Evolutionary conservation across 92 coral and sea anemone genomes (phyloP).

Genomic region (Scolanthus callimorphus): DNA sequence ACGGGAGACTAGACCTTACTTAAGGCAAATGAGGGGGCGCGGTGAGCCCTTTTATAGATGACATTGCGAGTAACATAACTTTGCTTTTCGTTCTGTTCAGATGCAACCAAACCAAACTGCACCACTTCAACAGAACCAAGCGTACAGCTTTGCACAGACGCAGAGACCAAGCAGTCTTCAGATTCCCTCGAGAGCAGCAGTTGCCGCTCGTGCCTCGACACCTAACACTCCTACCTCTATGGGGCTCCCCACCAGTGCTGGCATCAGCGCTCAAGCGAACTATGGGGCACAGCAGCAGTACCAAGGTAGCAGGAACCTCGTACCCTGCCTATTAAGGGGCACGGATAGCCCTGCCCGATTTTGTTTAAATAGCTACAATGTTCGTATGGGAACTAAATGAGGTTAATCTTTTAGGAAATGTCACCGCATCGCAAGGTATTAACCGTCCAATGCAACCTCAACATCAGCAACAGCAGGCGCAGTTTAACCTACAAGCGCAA

Average conservation of each 20-base stretch:
- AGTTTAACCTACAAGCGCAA: slow-evolving; percentile 40
- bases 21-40: neutral
- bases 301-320: too few relatives aligned
- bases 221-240: slow-evolving; percentile 80
- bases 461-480: slow-evolving; percentile 27
- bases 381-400: too few relatives aligned
- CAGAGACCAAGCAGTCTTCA: slow-evolving; percentile 61
- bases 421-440: slow-evolving; percentile 26
- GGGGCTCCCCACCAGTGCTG: slow-evolving; percentile 47
- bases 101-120: slow-evolving; percentile 61
- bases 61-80: too few relatives aligned
- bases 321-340: too few relatives aligned
- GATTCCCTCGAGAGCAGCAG: slow-evolving; percentile 42
- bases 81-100: slow-evolving; percentile 9
- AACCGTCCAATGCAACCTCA: slow-evolving; percentile 27
- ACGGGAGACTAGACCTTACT: slow-evolving; percentile 5
- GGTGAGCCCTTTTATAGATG: too few relatives aligned
- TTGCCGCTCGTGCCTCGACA: slow-evolving; percentile 46
- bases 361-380: too few relatives aligned
- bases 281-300: slow-evolving; percentile 26
- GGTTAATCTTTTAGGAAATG: too few relatives aligned
- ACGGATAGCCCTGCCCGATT: too few relatives aligned
- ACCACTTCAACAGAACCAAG: slow-evolving; percentile 52
- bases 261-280: too few relatives aligned
- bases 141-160: slow-evolving; percentile 55